A percentile compares a stretch with the other conserved stretches of the same genome.
These are phyloP conservation scores for Orthonychiurus folsomi DNA, from an alignment of 2,888 invertebrate species.

Conservation along the genomic window DNA sequence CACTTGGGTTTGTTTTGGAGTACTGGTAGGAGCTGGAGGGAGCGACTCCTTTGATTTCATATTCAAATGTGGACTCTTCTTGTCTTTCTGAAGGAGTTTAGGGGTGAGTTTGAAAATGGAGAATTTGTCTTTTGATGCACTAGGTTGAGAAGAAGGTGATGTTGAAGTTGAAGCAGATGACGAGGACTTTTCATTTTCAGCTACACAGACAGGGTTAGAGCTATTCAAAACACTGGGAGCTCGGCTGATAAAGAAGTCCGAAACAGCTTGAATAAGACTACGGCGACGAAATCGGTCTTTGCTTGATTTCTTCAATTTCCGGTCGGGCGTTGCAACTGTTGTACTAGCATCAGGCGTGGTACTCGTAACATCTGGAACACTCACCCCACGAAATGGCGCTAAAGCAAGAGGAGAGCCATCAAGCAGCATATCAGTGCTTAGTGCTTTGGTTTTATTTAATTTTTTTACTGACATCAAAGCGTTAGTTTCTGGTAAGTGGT, in stretches of 20 bases:
- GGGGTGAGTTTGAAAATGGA: slow-evolving; percentile 35
- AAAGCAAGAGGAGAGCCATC: slow-evolving; percentile 19
- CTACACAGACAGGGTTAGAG: slow-evolving; percentile 4
- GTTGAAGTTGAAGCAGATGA: slow-evolving; percentile 11
- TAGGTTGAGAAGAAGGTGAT: background rate
- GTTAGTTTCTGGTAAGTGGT: background rate
- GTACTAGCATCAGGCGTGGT: slow-evolving; percentile 22
- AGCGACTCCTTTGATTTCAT: background rate
- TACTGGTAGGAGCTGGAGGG: background rate
- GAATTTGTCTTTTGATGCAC: slow-evolving; percentile 28
- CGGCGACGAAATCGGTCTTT: slow-evolving; percentile 65
- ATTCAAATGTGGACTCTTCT: slow-evolving; percentile 5
- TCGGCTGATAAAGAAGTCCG: slow-evolving; percentile 65
- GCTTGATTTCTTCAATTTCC: slow-evolving; percentile 47
- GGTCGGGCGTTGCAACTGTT: slow-evolving; percentile 20
- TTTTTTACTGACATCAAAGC: slow-evolving; percentile 7
- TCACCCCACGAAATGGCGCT: slow-evolving; percentile 21
- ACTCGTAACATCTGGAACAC: slow-evolving; percentile 15
- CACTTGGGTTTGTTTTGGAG: background rate
- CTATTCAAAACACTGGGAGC: slow-evolving; percentile 4
- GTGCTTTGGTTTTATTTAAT: slow-evolving; percentile 27
- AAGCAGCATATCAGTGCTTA: slow-evolving; percentile 34
- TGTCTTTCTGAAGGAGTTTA: slow-evolving; percentile 29
- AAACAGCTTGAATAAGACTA: slow-evolving; percentile 74
- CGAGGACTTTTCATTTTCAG: slow-evolving; percentile 7